These are phyloP conservation scores for Heteractis magnifica DNA, from an alignment of 92 coral and sea anemone genomes.

Conservation along the genomic window DNA sequence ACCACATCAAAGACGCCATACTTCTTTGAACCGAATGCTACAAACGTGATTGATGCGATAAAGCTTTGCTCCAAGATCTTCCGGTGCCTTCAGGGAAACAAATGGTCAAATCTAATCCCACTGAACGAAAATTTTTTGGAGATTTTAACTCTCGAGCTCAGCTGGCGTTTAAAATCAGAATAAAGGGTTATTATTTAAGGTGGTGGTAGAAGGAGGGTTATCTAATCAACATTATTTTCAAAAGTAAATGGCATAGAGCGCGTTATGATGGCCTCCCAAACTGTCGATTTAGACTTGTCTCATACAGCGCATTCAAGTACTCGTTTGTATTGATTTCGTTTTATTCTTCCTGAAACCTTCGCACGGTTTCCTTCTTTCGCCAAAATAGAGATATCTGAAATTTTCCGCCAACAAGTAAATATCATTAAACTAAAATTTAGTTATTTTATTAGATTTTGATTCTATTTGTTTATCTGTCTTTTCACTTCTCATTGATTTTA, in stretches of 20 bases:
- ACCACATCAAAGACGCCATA: not conserved
- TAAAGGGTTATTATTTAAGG: not conserved
- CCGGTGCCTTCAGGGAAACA: slow-evolving; percentile 1
- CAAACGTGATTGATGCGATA: slow-evolving; percentile 27
- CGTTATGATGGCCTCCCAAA: not conserved
- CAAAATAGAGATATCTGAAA: not conserved
- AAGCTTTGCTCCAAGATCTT: slow-evolving; percentile 5
- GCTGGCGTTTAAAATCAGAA: not conserved
- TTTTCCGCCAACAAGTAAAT: not conserved
- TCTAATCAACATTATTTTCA: not conserved
- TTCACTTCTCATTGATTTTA: too few species aligned
- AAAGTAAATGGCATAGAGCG: not conserved
- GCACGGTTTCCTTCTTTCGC: not conserved
- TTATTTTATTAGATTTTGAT: too few species aligned
- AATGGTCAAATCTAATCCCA: not conserved
- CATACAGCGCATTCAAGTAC: not conserved
- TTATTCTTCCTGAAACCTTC: not conserved
- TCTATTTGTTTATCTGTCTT: too few species aligned
- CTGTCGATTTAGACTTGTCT: not conserved
- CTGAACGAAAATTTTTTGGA: not conserved
- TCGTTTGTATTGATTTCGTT: not conserved
- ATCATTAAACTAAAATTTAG: too few species aligned
- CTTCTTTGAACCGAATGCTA: slow-evolving; percentile 11
- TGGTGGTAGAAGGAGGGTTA: not conserved
- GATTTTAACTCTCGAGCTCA: not conserved